A percentile compares a stretch with the other conserved stretches of the same genome.
Conservation (phyloP, 2,888 invertebrate genomes). For the Rhynchonema sp. region DNA sequence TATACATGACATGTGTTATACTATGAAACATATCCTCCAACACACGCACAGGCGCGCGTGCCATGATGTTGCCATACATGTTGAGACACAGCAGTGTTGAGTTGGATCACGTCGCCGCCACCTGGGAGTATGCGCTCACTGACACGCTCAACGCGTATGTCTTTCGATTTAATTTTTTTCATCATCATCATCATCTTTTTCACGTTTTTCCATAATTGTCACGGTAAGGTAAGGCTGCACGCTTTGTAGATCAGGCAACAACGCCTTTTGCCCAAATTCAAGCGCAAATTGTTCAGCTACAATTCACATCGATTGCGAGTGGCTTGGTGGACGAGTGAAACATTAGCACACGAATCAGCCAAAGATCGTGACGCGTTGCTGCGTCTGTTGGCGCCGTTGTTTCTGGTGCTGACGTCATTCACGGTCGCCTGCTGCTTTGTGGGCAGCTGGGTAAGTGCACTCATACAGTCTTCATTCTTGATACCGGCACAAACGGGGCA, state of each 20-base stretch:
- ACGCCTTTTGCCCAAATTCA: conserved; percentile 10
- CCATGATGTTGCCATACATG: conserved; percentile 24
- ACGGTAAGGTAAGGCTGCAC: no score
- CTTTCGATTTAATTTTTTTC: no score
- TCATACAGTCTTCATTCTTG: no score
- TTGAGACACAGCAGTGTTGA: conserved; percentile 17
- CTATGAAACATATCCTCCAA: no score
- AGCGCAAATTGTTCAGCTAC: neutral
- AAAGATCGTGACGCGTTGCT: conserved; percentile 19
- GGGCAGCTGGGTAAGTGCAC: neutral
- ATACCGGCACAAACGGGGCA: no score
- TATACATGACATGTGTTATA: no score
- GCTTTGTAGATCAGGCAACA: no score
- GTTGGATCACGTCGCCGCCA: conserved; percentile 21
- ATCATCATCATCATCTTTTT: no score
- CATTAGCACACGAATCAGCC: conserved; percentile 21
- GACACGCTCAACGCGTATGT: no score
- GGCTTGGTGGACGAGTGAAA: conserved; percentile 27
- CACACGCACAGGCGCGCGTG: conserved; percentile 19
- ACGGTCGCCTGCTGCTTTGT: conserved; percentile 12
- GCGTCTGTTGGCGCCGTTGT: conserved; percentile 23
- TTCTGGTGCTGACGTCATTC: conserved; percentile 21
- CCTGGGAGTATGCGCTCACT: conserved; percentile 22
- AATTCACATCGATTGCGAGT: conserved; percentile 1
- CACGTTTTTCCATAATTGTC: no score